Base-by-base conservation (phyloP, 2,113 vertebrate genomes). In the Aphyosemion australe region DNA sequence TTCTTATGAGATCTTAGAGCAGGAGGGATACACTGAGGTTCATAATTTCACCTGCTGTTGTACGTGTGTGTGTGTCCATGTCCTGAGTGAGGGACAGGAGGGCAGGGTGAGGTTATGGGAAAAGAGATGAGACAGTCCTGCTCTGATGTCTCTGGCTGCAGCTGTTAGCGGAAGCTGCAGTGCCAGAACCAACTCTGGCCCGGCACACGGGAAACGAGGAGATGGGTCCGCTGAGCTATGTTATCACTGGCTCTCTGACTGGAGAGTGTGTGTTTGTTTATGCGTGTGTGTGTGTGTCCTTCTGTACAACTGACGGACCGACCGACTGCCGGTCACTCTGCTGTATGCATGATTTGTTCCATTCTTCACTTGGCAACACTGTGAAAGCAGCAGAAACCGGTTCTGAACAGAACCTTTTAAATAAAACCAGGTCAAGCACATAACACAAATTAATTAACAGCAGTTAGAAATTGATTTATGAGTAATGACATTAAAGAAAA, bases 271-370 rank as follows among this genome's bases (percentile, higher is more conserved):
- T 82, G 72, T 85, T 61, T 78, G 68, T 84, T 69, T 71, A 69
- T 65, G 63, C 56, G 12, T 73, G 64, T 75, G 79, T 82, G 87
- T 64, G 82, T 69, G 60, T 55, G 79, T 87, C 43, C n/a, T n/a
- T 72, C 69, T 66, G 52, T 66, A 67, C 52, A 60, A 57, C 49
- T 41, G 86, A 86, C 79, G 14, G 84, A 83, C 68, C 21, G 76
- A 84, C 67, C n/a, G 79, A 78, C 81, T n/a, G 76, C 71, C 71
- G 14, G 78, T 84, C 83, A 77, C 78, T 43, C 63, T 10, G 39
- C 69, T 81, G 83, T 85, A 86, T 91, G 88, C 90, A 88, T 91
- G 90, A 88, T 74, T 89, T 88, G 80, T 76, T 78, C 88, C 64
- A 85, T 90, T 91, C 84, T 88, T 83, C 53, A 69, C 48, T 49